Percentiles rank a stretch among this genome's conserved stretches.
phyloP scores from a whole-genome alignment of 1,140 invertebrate species.

The Yoshiicerus persimilis region DNA sequence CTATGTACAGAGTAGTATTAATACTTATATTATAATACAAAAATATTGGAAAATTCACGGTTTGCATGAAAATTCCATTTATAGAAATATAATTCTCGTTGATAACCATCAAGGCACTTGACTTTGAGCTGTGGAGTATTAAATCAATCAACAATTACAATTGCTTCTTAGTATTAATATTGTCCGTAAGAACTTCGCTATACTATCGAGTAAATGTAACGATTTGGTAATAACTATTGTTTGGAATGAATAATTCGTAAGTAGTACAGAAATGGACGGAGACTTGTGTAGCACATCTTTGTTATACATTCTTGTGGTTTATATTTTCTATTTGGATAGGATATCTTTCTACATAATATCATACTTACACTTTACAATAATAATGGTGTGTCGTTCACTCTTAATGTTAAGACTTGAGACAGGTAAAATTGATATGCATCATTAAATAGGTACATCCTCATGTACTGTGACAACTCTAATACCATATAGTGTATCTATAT shows the following conservation, averaged over 20 bases:
- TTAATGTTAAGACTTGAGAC: not conserved
- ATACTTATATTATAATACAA: not conserved
- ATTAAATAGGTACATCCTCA: not conserved
- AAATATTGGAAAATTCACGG: not conserved
- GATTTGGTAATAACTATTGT: not conserved
- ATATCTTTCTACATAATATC: no score
- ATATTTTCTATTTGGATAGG: no score
- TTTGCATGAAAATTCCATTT: not conserved
- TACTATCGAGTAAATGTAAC: not conserved
- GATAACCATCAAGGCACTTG: slow-evolving; percentile 19
- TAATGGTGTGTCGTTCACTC: not conserved
- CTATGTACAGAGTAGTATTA: not conserved
- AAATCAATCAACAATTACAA: not conserved
- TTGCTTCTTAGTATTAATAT: not conserved
- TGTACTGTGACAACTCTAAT: no score
- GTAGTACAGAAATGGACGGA: not conserved
- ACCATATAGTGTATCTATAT: no score
- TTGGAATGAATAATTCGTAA: not conserved
- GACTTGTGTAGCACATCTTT: not conserved
- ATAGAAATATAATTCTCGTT: slow-evolving; percentile 21
- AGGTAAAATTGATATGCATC: not conserved
- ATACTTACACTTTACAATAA: no score
- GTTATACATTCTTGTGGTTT: not conserved
- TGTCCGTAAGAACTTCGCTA: not conserved
- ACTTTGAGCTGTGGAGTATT: slow-evolving; percentile 10